Base-by-base conservation (phyloP, 53 echinoderm and acorn worm genomes). In the Hippasteria phrygiana region DNA sequence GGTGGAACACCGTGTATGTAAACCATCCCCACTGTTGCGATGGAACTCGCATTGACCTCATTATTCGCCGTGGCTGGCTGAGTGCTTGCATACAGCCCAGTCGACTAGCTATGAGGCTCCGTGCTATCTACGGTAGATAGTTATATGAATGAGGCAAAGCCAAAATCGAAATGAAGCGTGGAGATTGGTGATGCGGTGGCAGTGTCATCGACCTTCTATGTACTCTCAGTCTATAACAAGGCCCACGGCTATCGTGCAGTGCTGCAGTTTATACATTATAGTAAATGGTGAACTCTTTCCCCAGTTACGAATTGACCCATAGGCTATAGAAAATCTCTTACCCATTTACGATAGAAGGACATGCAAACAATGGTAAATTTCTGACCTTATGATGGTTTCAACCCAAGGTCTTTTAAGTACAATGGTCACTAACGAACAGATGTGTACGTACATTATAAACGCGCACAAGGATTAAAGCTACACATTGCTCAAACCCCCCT, bases 161-260 rank as follows among this genome's bases (percentile, higher is more conserved):
- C 20, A 43, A 76, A 76, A 76, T 76, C 76, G 76, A 76, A 76
- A 47, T 45, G 74, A 47, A 51, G 76, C 76, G 76, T 50, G 5
- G 20, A 34, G 76, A 20, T 31, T 33, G 50, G 76, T 33, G 53
- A 50, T 48, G 76, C 53, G 34, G 26, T 76, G 51, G 51, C 43
- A 11, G 34, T 76, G 53, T 32, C 76, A 76, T 76, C 76, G 33
- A 76, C 76, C 53, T 17, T 3, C n/a, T n/a, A n/a, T n/a, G n/a
- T n/a, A n/a, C n/a, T n/a, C n/a, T n/a, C n/a, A n/a, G n/a, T n/a
- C n/a, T n/a, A n/a, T n/a, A n/a, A n/a, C n/a, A n/a, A n/a, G n/a
- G n/a, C n/a, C n/a, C n/a, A n/a, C n/a, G n/a, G n/a, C n/a, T n/a
- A n/a, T n/a, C n/a, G 51, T 51, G 51, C 51, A 51, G 16, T 51